Evolutionary conservation across 1,140 invertebrate genomes (phyloP).

Genomic region (Eriocheir sinensis): DNA sequence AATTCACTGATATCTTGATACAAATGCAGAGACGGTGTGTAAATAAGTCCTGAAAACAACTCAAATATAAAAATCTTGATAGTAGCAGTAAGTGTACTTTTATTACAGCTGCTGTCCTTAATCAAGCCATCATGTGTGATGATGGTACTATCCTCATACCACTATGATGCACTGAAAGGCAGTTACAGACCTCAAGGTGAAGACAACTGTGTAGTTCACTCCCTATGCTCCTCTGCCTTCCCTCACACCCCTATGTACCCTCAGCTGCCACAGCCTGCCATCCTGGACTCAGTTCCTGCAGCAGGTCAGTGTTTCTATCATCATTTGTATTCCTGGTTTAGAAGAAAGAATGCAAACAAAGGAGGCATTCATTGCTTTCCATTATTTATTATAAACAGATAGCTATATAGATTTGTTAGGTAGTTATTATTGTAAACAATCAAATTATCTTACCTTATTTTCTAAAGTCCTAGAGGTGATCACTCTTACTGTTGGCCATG

Average conservation of each 20-base stretch:
- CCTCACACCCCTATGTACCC: slow-evolving; percentile 46
- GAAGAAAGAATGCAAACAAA: not conserved
- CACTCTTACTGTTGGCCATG: too few relatives aligned
- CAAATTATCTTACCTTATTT: not conserved
- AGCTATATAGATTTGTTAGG: too few relatives aligned
- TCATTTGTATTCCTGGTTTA: not conserved
- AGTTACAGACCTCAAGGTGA: slow-evolving; percentile 47
- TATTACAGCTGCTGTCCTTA: slow-evolving; percentile 51
- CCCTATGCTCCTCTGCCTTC: slow-evolving; percentile 57
- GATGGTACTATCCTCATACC: slow-evolving; percentile 63
- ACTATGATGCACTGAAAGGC: slow-evolving; percentile 64
- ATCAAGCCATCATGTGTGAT: slow-evolving; percentile 18
- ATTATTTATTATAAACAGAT: not conserved
- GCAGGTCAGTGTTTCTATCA: slow-evolving; percentile 60
- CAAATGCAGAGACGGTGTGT: not conserved
- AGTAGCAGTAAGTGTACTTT: not conserved
- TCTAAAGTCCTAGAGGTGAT: not conserved
- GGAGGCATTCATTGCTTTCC: not conserved
- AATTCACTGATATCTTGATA: too few relatives aligned
- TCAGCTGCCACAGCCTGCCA: slow-evolving; percentile 66
- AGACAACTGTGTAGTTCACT: slow-evolving; percentile 65
- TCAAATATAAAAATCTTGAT: too few relatives aligned
- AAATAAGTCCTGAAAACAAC: not conserved
- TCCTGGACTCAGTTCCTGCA: slow-evolving; percentile 67
- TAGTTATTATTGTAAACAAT: not conserved